Evolutionary conservation across 1,140 invertebrate species (phyloP), one percentile per base, ranked within the genome.

Genomic region (Drosophila ohnishii): DNA sequence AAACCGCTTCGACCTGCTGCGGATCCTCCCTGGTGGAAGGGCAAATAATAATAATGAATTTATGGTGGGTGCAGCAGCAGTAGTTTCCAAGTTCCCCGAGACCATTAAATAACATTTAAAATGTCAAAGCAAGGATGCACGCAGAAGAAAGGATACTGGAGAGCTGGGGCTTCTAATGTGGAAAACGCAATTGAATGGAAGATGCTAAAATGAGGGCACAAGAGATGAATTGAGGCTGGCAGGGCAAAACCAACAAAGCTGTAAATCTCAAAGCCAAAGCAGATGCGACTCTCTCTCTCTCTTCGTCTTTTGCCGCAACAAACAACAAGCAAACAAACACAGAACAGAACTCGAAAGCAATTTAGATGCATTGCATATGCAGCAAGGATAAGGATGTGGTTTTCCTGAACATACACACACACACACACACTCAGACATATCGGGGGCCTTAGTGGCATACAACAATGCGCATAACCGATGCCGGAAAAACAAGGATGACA

Each of bases 61-160:
- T 71, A 71, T 71, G 65, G 66, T 58, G 34, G 64, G 42, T 37
- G 62, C 64, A 53, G 34, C 60, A 53, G 50, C 30, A 34, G 30
- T 13, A 11, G 16, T 10, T 13, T 13, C 32, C 32, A 22, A 53
- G 50, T 48, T 37, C 13, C 65, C 32, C 34, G 30, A 42, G 63
- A 64, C 83, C 83, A 86, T 86, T 86, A 87, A 79, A 65, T 87
- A 83, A 76, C 83, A 83, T 86, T 86, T 86, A 82, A 86, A 87
- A 78, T 87, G 83, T 83, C 82, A 86, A 66, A 75, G 61, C 59
- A 69, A 62, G 64, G 30, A 50, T 58, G 53, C 50, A 74, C n/a
- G 58, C 32, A 37, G 39, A 22, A 48, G 22, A 25, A 44, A 14
- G 11, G 6, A 22, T 13, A 44, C 42, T 44, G 11, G 11, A 57